Conservation (phyloP, 2,113 vertebrate species). For the Rhinoderma darwinii region DNA sequence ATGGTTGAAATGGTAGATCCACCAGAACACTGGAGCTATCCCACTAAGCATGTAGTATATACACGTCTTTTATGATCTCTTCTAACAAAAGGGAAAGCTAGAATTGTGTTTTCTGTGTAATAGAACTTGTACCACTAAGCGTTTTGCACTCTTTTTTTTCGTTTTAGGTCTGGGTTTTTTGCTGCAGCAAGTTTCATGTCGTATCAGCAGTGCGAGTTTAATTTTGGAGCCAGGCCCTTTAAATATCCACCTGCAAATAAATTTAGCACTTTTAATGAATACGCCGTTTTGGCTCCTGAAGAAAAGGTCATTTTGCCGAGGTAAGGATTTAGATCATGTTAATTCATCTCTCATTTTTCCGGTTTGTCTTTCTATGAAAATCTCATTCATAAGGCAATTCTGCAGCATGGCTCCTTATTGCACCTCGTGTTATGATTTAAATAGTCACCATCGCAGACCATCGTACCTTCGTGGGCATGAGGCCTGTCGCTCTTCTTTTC, state of each 20-base stretch:
- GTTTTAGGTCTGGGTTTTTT: conserved; percentile 93
- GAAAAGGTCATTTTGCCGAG: conserved; percentile 98
- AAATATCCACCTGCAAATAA: conserved; percentile 90
- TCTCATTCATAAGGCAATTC: too few relatives aligned
- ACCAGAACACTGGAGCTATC: too few relatives aligned
- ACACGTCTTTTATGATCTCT: too few relatives aligned
- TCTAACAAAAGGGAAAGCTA: neutral
- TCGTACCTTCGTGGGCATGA: too few relatives aligned
- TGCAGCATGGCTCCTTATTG: too few relatives aligned
- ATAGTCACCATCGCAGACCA: too few relatives aligned
- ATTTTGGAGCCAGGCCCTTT: conserved; percentile 97
- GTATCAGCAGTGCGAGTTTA: conserved; percentile 98
- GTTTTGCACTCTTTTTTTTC: neutral
- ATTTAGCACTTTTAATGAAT: conserved; percentile 98
- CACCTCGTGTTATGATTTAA: too few relatives aligned
- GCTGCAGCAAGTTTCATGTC: conserved; percentile 99
- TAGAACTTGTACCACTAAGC: neutral
- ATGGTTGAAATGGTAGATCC: neutral
- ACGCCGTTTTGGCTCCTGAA: conserved; percentile 89
- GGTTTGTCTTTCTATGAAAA: too few relatives aligned
- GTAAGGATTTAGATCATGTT: conserved; percentile 76
- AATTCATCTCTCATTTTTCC: too few relatives aligned
- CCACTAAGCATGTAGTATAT: too few relatives aligned
- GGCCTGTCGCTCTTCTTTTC: too few relatives aligned
- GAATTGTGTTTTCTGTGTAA: neutral